Conservation (phyloP, 2,797 vertebrate genomes). For the Arctocebus calabarensis region DNA sequence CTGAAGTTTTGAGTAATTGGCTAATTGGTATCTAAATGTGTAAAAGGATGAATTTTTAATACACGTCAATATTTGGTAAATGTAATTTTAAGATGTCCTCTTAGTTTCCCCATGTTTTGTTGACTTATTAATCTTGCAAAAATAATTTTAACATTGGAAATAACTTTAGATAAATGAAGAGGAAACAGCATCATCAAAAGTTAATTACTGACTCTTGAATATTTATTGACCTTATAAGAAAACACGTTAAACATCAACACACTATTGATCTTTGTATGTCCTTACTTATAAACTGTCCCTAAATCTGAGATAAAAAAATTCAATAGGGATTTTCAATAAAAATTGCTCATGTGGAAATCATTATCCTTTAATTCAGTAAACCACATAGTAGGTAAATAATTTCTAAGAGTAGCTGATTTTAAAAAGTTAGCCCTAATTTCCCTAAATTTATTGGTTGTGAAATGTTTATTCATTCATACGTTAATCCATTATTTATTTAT, state of each 20-base stretch:
- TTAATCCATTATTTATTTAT: background rate
- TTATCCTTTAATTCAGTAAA: background rate
- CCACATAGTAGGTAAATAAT: background rate
- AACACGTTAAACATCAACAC: background rate
- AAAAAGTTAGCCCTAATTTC: background rate
- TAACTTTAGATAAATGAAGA: background rate
- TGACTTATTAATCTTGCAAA: background rate
- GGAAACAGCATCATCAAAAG: background rate
- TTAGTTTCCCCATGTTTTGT: background rate
- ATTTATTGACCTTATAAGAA: background rate
- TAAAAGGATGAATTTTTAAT: background rate
- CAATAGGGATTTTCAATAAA: background rate
- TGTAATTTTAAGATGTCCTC: background rate
- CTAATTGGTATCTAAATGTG: background rate
- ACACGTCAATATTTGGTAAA: background rate
- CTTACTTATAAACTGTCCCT: background rate
- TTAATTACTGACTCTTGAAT: background rate
- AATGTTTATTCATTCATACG: background rate
- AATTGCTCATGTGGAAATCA: background rate
- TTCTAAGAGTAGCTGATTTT: background rate
- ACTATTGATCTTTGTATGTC: background rate
- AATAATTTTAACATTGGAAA: slow-evolving; percentile 1
- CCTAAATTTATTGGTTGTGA: background rate
- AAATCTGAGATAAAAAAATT: background rate
- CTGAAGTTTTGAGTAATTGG: background rate